Percentiles rank a stretch among this genome's conserved stretches.
phyloP scores from a whole-genome alignment of 2,113 vertebrate genomes.

The Dasyornis broadbenti region DNA sequence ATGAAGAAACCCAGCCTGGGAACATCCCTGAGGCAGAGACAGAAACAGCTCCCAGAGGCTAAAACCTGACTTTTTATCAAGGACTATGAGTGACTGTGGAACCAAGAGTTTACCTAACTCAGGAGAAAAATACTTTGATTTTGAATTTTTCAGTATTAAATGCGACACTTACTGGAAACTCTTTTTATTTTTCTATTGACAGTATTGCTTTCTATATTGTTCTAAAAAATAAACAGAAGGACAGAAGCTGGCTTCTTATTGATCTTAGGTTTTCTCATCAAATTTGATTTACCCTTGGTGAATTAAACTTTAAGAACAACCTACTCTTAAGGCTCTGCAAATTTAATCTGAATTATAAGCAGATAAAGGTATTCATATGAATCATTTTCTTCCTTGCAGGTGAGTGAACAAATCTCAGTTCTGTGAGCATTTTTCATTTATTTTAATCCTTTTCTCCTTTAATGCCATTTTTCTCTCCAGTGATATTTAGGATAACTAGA shows the following conservation, averaged over 20 bases:
- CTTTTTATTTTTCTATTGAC: background rate
- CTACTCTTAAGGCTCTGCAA: background rate
- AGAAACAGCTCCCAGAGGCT: background rate
- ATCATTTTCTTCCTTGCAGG: background rate
- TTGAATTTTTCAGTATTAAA: background rate
- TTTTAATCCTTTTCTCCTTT: background rate
- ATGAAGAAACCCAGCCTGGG: background rate
- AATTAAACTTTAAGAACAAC: background rate
- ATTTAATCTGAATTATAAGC: background rate
- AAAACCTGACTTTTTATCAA: background rate
- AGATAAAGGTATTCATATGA: background rate
- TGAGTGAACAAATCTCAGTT: background rate
- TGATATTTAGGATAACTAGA: background rate
- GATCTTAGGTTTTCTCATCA: background rate
- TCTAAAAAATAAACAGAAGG: background rate
- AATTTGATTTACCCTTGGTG: background rate
- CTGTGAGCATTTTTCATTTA: background rate
- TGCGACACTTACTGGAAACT: rapidly evolving
- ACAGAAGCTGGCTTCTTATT: background rate
- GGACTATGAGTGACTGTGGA: background rate
- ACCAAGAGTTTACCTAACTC: background rate
- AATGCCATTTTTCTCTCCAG: background rate
- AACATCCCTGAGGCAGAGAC: background rate
- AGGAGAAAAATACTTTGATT: background rate
- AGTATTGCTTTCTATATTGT: background rate